phyloP scores from a whole-genome alignment of 2,113 vertebrate genomes.

The Triplophysa siluroides region DNA sequence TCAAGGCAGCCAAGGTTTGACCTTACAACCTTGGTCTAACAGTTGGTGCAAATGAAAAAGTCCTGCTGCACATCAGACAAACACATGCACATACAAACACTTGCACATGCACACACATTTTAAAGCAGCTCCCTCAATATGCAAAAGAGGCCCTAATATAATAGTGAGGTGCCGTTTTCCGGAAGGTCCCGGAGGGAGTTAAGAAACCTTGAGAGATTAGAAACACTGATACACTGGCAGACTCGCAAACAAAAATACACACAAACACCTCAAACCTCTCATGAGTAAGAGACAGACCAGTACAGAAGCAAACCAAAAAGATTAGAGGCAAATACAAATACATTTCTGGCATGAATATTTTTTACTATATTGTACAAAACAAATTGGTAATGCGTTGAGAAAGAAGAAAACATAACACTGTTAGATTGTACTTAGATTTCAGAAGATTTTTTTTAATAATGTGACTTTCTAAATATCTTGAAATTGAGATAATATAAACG shows the following conservation, averaged over 20 bases:
- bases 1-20: conserved; percentile 32
- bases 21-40: conserved; percentile 36
- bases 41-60: background rate
- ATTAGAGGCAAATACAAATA: background rate
- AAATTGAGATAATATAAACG: no score
- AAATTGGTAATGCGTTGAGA: no score
- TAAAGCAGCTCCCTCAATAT: conserved; percentile 45
- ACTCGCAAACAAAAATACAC: conserved; percentile 34
- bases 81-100: conserved; percentile 31
- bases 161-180: conserved; percentile 54
- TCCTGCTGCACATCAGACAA: conserved; percentile 41
- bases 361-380: no score
- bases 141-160: conserved; percentile 57
- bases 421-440: no score
- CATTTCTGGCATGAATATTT: no score
- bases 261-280: conserved; percentile 8
- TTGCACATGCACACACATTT: conserved; percentile 34
- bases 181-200: conserved; percentile 52
- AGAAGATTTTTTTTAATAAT: no score
- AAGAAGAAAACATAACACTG: no score
- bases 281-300: conserved; percentile 28
- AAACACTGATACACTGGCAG: conserved; percentile 43
- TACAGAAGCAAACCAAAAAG: background rate
- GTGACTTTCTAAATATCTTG: no score
- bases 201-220: conserved; percentile 50